phyloP scores from a whole-genome alignment of 2,113 vertebrate species.

The Marmota monax region DNA sequence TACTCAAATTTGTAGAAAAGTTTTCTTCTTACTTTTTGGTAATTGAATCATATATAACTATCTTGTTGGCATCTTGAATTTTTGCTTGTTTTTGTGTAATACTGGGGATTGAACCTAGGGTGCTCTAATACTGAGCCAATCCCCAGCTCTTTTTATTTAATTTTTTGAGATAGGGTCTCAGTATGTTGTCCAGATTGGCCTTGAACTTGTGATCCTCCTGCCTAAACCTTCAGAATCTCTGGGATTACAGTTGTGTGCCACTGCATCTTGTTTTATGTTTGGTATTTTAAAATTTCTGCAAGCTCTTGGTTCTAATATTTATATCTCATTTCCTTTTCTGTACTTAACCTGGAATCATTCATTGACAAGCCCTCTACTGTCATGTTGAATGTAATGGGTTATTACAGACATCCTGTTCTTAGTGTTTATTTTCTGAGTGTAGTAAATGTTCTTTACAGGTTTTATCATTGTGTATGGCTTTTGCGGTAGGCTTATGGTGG shows the following conservation, averaged over 20 bases:
- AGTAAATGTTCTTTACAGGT: background rate
- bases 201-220: too few species aligned
- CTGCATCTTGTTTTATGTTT: background rate
- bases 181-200: too few species aligned
- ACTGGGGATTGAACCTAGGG: too few species aligned
- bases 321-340: background rate
- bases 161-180: too few species aligned
- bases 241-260: too few species aligned
- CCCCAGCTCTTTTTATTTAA: too few species aligned
- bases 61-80: background rate
- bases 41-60: background rate
- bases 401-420: background rate
- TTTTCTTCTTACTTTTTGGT: background rate
- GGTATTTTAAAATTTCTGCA: background rate
- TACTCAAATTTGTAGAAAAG: background rate
- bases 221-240: too few species aligned
- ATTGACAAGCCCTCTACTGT: background rate
- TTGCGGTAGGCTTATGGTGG: background rate
- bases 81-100: too few species aligned
- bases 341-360: background rate
- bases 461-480: background rate
- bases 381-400: background rate
- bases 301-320: background rate
- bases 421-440: background rate
- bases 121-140: too few species aligned